Conservation (phyloP, 2,797 vertebrate species). For the Gallinago solitaria region DNA sequence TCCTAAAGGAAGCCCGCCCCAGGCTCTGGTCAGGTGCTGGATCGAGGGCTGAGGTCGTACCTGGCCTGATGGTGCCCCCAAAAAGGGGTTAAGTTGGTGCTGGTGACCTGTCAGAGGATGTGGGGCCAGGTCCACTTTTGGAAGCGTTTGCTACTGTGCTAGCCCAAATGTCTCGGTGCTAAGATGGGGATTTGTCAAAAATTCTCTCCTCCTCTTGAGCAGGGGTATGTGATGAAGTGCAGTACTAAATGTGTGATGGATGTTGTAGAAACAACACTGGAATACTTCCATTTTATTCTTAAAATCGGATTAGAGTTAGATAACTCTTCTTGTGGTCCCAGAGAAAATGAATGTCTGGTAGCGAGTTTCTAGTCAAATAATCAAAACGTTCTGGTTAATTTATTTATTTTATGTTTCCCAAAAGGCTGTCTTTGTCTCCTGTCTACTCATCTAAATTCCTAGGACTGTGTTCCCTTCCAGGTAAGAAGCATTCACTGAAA, state of each 20-base stretch:
- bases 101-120: rapidly evolving
- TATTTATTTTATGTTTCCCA: neutral
- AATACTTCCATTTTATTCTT: neutral
- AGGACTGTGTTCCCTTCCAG: slow-evolving; percentile 89
- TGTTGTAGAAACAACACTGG: neutral
- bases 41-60: rapidly evolving
- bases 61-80: neutral
- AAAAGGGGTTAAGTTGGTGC: neutral
- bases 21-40: too few species aligned
- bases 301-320: neutral
- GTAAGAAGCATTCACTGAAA: slow-evolving; percentile 64
- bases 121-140: rapidly evolving
- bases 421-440: slow-evolving; percentile 84
- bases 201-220: neutral
- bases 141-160: neutral
- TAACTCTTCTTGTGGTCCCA: neutral
- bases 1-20: neutral
- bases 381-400: neutral
- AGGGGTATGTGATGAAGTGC: neutral
- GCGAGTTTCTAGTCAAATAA: neutral
- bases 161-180: rapidly evolving
- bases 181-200: neutral
- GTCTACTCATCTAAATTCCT: slow-evolving; percentile 82
- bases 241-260: rapidly evolving
- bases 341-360: neutral